These are phyloP conservation scores for Archivesica marissinica DNA, from an alignment of 1,140 invertebrate genomes.

Conservation along the genomic window DNA sequence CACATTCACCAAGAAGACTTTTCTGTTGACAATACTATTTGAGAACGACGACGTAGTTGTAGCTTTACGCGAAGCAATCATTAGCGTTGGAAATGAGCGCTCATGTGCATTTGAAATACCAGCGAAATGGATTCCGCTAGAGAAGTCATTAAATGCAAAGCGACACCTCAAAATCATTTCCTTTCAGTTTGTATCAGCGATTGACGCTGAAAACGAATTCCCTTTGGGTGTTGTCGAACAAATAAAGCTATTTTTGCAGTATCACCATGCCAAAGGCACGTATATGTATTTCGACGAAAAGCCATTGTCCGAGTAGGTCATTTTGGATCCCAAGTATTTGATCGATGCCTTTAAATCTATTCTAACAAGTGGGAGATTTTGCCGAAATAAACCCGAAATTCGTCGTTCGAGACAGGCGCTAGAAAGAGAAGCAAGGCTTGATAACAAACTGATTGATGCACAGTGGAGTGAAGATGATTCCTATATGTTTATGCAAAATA, in stretches of 20 bases:
- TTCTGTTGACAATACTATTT: neutral
- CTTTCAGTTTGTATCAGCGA: neutral
- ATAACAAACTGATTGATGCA: neutral
- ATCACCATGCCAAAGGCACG: neutral
- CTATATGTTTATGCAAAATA: neutral
- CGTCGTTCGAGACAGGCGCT: neutral
- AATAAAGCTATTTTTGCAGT: neutral
- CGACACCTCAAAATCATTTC: neutral
- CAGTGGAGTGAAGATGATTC: neutral
- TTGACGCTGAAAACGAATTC: neutral
- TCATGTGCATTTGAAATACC: neutral
- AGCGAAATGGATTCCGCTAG: constrained; percentile 5
- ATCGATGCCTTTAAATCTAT: constrained; percentile 7
- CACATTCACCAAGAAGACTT: neutral
- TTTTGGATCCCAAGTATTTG: neutral
- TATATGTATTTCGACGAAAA: neutral
- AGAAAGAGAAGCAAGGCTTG: neutral
- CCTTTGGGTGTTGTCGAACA: neutral
- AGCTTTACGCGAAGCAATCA: neutral
- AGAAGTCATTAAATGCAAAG: neutral
- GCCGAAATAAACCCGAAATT: neutral
- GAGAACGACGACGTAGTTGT: no score
- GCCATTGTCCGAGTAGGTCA: neutral
- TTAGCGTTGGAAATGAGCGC: neutral
- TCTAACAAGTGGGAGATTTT: neutral